phyloP scores from a whole-genome alignment of 2,888 invertebrate species.

The Xestia sexstrigata region DNA sequence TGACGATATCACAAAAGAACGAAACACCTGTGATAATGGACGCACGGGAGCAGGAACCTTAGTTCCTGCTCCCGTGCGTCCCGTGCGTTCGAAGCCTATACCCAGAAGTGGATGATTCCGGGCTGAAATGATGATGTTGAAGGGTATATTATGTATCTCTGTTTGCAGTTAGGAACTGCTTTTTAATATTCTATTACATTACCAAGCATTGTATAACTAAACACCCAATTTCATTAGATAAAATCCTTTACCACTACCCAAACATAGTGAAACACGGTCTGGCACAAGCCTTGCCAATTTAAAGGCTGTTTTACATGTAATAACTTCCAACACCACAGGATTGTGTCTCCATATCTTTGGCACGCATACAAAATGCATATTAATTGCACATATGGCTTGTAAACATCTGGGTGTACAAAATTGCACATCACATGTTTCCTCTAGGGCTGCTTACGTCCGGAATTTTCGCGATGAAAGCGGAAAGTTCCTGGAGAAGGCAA shows the following conservation, averaged over 20 bases:
- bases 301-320: constrained; percentile 30
- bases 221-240: neutral
- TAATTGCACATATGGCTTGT: constrained; percentile 51
- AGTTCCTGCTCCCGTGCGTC: too few species aligned
- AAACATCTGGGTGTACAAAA: constrained; percentile 57
- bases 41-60: neutral
- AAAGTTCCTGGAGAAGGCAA: constrained; percentile 1
- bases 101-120: neutral
- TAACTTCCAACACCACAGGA: constrained; percentile 48
- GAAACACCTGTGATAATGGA: neutral
- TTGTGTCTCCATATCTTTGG: constrained; percentile 57
- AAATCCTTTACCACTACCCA: constrained; percentile 1
- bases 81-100: too few species aligned
- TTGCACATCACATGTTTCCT: constrained; percentile 47
- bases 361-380: constrained; percentile 61
- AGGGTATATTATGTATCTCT: too few species aligned
- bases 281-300: constrained; percentile 28
- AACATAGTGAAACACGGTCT: constrained; percentile 16
- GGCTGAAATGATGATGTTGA: neutral
- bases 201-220: neutral
- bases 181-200: neutral
- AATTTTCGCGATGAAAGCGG: neutral
- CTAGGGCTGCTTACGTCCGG: constrained; percentile 34
- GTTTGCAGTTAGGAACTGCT: neutral
- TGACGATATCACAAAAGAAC: neutral